These are phyloP conservation scores for Azemiops feae DNA, from an alignment of 2,113 vertebrate genomes.

Conservation along the genomic window DNA sequence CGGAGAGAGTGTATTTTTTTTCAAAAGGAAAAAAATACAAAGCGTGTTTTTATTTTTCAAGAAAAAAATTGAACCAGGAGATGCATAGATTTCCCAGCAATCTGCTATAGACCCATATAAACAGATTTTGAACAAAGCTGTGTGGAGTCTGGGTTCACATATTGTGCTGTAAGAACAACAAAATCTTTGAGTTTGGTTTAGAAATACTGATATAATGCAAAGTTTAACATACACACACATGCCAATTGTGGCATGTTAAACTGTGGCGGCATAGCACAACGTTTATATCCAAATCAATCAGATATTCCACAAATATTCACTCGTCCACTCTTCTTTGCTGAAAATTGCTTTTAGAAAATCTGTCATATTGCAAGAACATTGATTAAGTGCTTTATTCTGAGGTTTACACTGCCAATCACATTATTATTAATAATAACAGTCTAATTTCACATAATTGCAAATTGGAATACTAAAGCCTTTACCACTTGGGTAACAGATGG, in stretches of 20 bases:
- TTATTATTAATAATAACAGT: conserved; percentile 38
- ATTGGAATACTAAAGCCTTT: conserved; percentile 40
- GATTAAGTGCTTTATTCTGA: conserved; percentile 31
- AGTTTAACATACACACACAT: background rate
- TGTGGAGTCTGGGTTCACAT: background rate
- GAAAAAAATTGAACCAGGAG: background rate
- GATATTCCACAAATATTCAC: background rate
- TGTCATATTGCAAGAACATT: conserved; percentile 13
- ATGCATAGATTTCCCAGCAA: background rate
- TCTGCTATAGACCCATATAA: background rate
- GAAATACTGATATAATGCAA: background rate
- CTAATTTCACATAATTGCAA: conserved; percentile 47
- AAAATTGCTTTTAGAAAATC: conserved; percentile 39
- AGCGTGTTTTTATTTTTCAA: background rate
- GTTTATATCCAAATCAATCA: background rate
- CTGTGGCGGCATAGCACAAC: background rate
- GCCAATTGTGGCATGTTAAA: background rate
- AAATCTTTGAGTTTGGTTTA: background rate
- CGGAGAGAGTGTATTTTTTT: background rate
- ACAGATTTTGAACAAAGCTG: background rate
- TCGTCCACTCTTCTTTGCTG: background rate
- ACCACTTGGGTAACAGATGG: conserved; percentile 4
- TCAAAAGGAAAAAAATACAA: background rate
- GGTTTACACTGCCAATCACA: conserved; percentile 41
- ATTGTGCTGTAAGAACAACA: background rate